These are phyloP conservation scores for Pangasius larnaudii DNA, from an alignment of 2,797 vertebrate genomes.

Conservation along the genomic window DNA sequence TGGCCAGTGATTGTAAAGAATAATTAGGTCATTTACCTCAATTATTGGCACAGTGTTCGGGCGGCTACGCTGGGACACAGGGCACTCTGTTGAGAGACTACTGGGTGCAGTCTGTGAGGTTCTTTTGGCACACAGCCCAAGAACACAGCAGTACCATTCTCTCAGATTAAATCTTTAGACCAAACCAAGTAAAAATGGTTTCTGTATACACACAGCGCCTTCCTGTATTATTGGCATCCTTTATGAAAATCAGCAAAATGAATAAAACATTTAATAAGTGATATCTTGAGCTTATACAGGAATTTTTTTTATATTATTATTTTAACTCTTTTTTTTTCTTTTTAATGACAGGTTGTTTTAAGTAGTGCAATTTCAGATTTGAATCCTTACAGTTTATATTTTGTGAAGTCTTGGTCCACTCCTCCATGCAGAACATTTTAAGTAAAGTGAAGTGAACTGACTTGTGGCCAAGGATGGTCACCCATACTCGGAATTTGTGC, in stretches of 20 bases:
- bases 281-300: not conserved
- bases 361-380: not conserved
- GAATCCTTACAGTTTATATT: not conserved
- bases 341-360: not conserved
- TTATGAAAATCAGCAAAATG: too few species aligned
- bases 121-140: conserved; percentile 62
- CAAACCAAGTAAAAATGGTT: conserved; percentile 12
- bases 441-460: too few species aligned
- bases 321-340: not conserved
- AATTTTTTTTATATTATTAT: not conserved
- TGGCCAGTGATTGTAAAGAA: conserved; percentile 64
- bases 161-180: conserved; percentile 38
- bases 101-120: conserved; percentile 63
- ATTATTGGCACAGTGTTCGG: conserved; percentile 59
- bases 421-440: not conserved
- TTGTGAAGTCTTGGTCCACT: not conserved
- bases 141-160: conserved; percentile 66
- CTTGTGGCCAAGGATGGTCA: too few species aligned
- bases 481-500: too few species aligned
- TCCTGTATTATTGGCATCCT: too few species aligned
- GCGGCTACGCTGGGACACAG: conserved; percentile 58
- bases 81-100: conserved; percentile 62
- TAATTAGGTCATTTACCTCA: conserved; percentile 66
- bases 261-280: too few species aligned
- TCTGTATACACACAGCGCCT: too few species aligned